Conservation (phyloP, 2,888 invertebrate genomes). For the Neoitamus cyanurus region DNA sequence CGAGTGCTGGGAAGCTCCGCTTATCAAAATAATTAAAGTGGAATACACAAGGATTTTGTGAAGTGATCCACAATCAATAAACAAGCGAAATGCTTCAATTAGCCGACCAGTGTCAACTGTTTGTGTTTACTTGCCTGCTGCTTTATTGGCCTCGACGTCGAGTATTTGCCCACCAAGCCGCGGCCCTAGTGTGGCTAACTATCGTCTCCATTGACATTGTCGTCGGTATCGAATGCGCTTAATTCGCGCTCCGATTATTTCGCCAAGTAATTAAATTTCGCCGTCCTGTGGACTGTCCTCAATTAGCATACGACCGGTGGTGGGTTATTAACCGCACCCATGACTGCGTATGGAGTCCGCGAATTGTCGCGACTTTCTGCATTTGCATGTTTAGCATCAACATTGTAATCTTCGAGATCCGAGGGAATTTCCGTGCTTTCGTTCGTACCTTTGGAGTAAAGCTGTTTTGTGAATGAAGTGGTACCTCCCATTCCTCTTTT, state of each 20-base stretch:
- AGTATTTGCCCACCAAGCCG: conserved; percentile 17
- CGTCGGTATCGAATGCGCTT: conserved; percentile 4
- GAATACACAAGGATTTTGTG: conserved; percentile 35
- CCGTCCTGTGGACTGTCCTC: neutral
- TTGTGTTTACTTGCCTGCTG: conserved; percentile 32
- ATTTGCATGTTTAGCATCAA: conserved; percentile 8
- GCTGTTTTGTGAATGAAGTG: neutral
- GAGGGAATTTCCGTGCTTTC: neutral
- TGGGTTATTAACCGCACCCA: neutral
- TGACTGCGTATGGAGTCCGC: neutral
- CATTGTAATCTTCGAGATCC: neutral
- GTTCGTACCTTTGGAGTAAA: too few species aligned
- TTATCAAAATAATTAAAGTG: conserved; percentile 40
- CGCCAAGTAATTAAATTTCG: conserved; percentile 34
- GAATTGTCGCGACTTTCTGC: neutral
- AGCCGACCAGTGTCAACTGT: conserved; percentile 42
- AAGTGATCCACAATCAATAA: conserved; percentile 44
- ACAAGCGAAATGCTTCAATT: conserved; percentile 43
- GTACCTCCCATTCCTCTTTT: too few species aligned
- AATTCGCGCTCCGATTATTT: conserved; percentile 17
- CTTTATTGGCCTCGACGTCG: conserved; percentile 8
- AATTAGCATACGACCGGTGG: conserved; percentile 28
- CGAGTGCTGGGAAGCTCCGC: conserved; percentile 38
- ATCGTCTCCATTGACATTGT: neutral
- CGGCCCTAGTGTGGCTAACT: conserved; percentile 1